phyloP scores from a whole-genome alignment of 1,140 invertebrate species.

The Harpegnathos saltator region DNA sequence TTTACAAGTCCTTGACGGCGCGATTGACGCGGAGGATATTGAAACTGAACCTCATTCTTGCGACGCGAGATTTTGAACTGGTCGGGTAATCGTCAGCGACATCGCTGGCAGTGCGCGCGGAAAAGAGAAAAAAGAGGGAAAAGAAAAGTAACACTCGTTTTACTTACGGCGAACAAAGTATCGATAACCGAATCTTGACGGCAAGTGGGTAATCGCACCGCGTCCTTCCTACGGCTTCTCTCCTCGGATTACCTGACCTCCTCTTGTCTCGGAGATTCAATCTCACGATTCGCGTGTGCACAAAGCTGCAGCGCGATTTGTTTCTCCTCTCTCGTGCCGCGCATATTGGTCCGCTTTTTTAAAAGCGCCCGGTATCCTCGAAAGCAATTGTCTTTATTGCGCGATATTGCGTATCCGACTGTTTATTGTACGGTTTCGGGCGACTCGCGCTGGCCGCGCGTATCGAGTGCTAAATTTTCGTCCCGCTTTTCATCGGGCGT shows the following conservation, averaged over 20 bases:
- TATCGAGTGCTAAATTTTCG: constrained; percentile 29
- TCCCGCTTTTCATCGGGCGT: constrained; percentile 44
- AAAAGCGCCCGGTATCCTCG: constrained; percentile 29
- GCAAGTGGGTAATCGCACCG: constrained; percentile 19
- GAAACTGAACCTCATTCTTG: too few relatives aligned
- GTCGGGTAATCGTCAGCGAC: not conserved
- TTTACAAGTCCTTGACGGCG: not conserved
- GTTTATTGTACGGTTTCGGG: constrained; percentile 46
- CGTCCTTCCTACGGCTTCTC: constrained; percentile 64
- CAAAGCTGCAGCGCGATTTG: not conserved
- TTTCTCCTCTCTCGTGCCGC: constrained; percentile 4
- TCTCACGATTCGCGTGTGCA: constrained; percentile 42
- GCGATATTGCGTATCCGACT: constrained; percentile 37
- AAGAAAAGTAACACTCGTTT: not conserved
- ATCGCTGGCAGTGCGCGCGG: not conserved
- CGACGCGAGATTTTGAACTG: too few relatives aligned
- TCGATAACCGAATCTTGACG: constrained; percentile 21
- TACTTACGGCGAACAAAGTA: constrained; percentile 2
- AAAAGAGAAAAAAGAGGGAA: too few relatives aligned
- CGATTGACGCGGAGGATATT: not conserved
- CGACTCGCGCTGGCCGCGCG: not conserved
- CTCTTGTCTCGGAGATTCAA: constrained; percentile 42
- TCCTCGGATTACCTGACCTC: constrained; percentile 57
- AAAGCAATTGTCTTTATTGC: constrained; percentile 49
- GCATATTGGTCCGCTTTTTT: not conserved